Evolutionary conservation across 2,797 vertebrate species (phyloP).

Genomic region (Pempheris klunzingeri): DNA sequence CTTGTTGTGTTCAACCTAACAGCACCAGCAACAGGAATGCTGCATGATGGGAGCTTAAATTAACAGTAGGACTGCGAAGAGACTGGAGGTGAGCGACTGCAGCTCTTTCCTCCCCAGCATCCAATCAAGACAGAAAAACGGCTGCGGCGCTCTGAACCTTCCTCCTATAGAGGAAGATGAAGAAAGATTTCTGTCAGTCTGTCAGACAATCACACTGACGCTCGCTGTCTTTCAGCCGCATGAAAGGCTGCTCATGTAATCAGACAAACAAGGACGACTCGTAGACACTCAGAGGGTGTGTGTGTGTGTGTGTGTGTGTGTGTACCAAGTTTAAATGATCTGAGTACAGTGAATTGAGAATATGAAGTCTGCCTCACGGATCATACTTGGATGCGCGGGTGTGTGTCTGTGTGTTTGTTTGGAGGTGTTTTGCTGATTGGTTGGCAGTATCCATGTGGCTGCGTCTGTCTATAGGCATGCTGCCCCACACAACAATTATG

Average conservation of each 20-base stretch:
- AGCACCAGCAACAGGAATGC: neutral
- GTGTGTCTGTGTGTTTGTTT: slow-evolving; percentile 17
- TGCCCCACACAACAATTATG: slow-evolving; percentile 66
- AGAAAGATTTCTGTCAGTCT: slow-evolving; percentile 13
- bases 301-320: slow-evolving; percentile 26
- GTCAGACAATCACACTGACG: neutral
- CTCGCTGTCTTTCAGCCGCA: slow-evolving; percentile 1
- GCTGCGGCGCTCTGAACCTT: slow-evolving; percentile 11
- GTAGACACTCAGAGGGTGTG: neutral
- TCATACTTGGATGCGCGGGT: neutral
- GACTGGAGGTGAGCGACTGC: slow-evolving; percentile 2
- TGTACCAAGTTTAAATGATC: neutral
- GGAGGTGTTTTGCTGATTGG: slow-evolving; percentile 48
- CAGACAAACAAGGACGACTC: slow-evolving; percentile 44
- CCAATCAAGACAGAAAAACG: neutral
- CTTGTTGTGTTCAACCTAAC: neutral
- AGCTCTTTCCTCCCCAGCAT: neutral
- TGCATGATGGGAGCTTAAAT: neutral
- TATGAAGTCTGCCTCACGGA: neutral
- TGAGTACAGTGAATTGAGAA: slow-evolving; percentile 8
- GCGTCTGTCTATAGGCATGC: slow-evolving; percentile 71
- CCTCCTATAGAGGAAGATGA: slow-evolving; percentile 20
- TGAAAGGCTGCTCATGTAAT: slow-evolving; percentile 38
- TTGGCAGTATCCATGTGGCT: slow-evolving; percentile 63
- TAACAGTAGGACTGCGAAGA: neutral